Base-by-base conservation (phyloP, 2,113 vertebrate genomes). In the Geococcyx californianus region DNA sequence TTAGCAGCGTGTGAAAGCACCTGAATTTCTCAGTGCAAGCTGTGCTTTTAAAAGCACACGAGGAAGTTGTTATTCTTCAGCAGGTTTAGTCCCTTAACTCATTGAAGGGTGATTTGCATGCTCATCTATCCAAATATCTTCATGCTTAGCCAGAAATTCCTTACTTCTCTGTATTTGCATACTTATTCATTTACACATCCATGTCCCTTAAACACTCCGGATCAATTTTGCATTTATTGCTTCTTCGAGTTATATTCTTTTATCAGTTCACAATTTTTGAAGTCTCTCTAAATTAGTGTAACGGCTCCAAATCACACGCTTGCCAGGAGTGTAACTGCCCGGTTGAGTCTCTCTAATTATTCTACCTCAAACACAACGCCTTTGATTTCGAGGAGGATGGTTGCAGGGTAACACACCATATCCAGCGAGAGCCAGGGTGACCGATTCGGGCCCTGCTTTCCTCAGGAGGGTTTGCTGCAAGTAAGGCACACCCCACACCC, bases 61-160 rank as follows among this genome's bases (percentile, higher is more conserved):
- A 87, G 60, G 16, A 94, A 72, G 54, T 84, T 67, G 19, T 47
- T 93, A 84, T 73, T 93, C 68, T 91, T 94, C 64, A 91, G 28
- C 64, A 86, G 64, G 62, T 94, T 96, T 96, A 82, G n/a, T 81
- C 81, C 89, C 74, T 82, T 79, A 90, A 86, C 19, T 78, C 68
- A 79, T 0, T 84, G 56, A 80, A 89, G 60, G 52, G 34, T 84
- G 75, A 93, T 85, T 89, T 86, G 80, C 33, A 81, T 42, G 63
- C 69, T 58, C 58, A 78, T 31, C 34, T 86, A 54, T 26, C 63
- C 79, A 49, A 89, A 7, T 84, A 83, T 80, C 62, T 88, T 89
- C 62, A 84, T 18, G 70, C 40, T 90, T 93, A 68, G 75, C 78
- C 29, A 64, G 33, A 42, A 93, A 84, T 45, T 70, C 68, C 66